These are phyloP conservation scores for Belonocnema kinseyi DNA, from an alignment of 1,140 invertebrate genomes.

Conservation along the genomic window DNA sequence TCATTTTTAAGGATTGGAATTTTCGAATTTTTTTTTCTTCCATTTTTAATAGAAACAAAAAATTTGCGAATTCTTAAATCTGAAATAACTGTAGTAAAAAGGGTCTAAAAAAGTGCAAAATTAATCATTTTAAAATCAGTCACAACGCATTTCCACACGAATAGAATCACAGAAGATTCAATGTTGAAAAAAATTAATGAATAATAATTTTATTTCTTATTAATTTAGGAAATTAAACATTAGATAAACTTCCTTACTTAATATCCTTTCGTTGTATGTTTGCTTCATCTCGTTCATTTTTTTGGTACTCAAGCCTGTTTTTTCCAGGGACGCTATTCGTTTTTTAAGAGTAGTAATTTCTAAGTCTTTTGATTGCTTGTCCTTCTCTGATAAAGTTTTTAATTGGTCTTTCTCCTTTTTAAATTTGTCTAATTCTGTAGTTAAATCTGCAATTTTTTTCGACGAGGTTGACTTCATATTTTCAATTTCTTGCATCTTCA, in stretches of 20 bases:
- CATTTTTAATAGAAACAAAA: too few relatives aligned
- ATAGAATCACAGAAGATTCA: too few relatives aligned
- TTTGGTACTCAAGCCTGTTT: conserved; percentile 78
- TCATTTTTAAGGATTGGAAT: too few relatives aligned
- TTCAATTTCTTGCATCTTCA: conserved; percentile 69
- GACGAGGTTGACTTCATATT: conserved; percentile 62
- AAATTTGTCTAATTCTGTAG: conserved; percentile 73
- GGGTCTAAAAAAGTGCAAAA: too few relatives aligned
- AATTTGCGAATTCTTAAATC: too few relatives aligned
- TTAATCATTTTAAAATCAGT: too few relatives aligned
- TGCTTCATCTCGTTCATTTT: conserved; percentile 81
- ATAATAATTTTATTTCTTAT: too few relatives aligned
- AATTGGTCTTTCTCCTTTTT: conserved; percentile 81
- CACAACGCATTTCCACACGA: too few relatives aligned
- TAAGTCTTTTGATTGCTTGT: conserved; percentile 74
- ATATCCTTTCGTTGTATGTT: conserved; percentile 81
- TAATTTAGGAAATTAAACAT: conserved; percentile 38
- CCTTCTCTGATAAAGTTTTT: conserved; percentile 68
- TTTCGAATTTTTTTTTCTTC: too few relatives aligned
- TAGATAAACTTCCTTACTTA: conserved; percentile 75
- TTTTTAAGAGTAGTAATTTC: conserved; percentile 81
- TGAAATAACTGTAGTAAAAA: too few relatives aligned
- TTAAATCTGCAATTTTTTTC: conserved; percentile 73
- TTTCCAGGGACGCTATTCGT: conserved; percentile 80
- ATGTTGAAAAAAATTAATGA: too few relatives aligned